Evolutionary conservation across 2,888 invertebrate genomes (phyloP), one percentile per base, ranked within the genome.

Genomic region (Nymphalis c-album): DNA sequence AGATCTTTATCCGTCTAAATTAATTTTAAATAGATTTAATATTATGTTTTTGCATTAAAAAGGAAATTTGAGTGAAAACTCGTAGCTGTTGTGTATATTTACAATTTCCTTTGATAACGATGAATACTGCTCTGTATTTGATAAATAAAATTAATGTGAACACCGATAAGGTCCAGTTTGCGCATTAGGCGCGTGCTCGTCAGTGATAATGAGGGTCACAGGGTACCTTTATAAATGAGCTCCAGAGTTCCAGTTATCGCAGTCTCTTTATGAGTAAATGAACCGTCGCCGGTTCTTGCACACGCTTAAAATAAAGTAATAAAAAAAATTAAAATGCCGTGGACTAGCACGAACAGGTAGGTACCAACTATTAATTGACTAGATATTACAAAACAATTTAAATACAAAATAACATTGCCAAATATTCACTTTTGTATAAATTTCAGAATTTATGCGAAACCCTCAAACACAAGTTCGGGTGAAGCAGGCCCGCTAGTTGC

Each of bases 281-380:
- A 80, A 75, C 67, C 80, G 87, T 77, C 88, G 91, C 74, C 80
- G 88, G 78, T 91, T 90, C 79, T 80, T 90, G 75, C 87, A 90
- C 76, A 86, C 87, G 46, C 80, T 90, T 65, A 90, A 90, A 85
- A 90, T 91, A 73, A 91, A 91, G 86, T 91, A 88, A 86, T 79
- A 77, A 73, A 63, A 75, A 73, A 63, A 62, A 65, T 50, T 69
- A 84, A 84, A 77, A 92, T 92, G 91, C 92, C 92, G 78, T 92
- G 92, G 92, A 87, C 91, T 68, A 91, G 91, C 80, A 86, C 87
- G 67, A 92, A 92, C 89, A 91, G 92, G 92, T 91, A 86, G 13
- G 40, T 40, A 13, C 13, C 13, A 13, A 40, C 40, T 4, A 3
- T 13, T 40, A 40, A 40, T 40, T 40, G 40, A 40, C 13, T 40